Percentiles rank a stretch among this genome's conserved stretches.
Conservation (phyloP, 1,140 invertebrate species). For the Drosophila punjabiensis region DNA sequence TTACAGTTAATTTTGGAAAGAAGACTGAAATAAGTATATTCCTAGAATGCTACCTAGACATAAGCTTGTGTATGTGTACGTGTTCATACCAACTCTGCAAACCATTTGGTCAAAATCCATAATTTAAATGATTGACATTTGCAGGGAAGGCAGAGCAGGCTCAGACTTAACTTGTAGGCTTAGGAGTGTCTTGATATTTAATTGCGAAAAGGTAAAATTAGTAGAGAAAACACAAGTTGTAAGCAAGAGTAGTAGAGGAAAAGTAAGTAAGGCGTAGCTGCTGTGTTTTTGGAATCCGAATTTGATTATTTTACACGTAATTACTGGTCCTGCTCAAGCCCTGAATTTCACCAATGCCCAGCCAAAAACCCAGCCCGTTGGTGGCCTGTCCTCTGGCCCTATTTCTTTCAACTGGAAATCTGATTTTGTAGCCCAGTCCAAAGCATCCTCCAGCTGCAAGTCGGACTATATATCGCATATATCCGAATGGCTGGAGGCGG, state of each 20-base stretch:
- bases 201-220: slow-evolving; percentile 8
- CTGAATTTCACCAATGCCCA: slow-evolving; percentile 16
- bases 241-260: slow-evolving; percentile 12
- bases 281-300: slow-evolving; percentile 7
- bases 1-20: slow-evolving; percentile 3
- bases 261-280: slow-evolving; percentile 8
- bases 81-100: slow-evolving; percentile 3
- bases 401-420: not conserved
- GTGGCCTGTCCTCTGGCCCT: slow-evolving; percentile 2
- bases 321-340: slow-evolving; percentile 6
- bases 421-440: not conserved
- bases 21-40: not conserved
- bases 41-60: not conserved
- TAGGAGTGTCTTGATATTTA: slow-evolving; percentile 3
- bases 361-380: slow-evolving; percentile 12
- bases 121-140: not conserved
- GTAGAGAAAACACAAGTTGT: slow-evolving; percentile 1
- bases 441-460: slow-evolving; percentile 3
- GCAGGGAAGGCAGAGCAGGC: slow-evolving; percentile 1
- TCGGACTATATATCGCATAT: slow-evolving; percentile 4
- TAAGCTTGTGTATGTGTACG: not conserved
- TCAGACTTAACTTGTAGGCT: slow-evolving; percentile 4
- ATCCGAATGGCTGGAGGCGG: slow-evolving; percentile 3
- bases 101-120: not conserved
- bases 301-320: slow-evolving; percentile 2